Percentiles rank a stretch among this genome's conserved stretches.
Evolutionary conservation across 2,888 invertebrate species (phyloP).

Genomic region (Nymphalis polychloros): DNA sequence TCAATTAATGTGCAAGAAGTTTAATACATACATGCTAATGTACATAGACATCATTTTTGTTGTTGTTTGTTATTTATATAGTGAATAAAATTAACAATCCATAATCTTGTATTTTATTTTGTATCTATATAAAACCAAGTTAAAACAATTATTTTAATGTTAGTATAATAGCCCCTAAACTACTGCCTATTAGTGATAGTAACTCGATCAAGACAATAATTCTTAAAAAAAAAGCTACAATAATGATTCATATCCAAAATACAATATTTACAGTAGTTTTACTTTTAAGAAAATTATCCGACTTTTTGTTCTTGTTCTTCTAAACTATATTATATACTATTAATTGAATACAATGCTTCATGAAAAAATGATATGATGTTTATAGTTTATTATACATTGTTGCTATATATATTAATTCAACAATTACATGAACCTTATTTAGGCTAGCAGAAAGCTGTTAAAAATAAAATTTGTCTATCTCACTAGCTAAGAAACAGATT

Average conservation of each 20-base stretch:
- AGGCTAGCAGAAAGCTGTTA: conserved; percentile 2
- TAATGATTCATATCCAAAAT: background rate
- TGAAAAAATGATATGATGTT: conserved; percentile 11
- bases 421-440: conserved; percentile 2
- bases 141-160: background rate
- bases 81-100: conserved; percentile 7
- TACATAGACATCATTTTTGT: conserved; percentile 1
- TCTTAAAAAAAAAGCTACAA: conserved; percentile 1
- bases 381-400: conserved; percentile 2
- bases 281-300: background rate
- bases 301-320: too few species aligned
- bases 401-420: conserved; percentile 1
- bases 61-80: conserved; percentile 5
- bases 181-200: background rate
- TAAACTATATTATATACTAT: conserved; percentile 6
- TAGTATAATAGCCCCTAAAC: background rate
- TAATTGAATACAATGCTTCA: conserved; percentile 6
- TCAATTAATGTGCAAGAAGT: conserved; percentile 6
- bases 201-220: background rate
- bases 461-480: conserved; percentile 1
- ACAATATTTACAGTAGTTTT: background rate
- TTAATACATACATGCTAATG: conserved; percentile 3
- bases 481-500: background rate
- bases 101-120: background rate
- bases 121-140: background rate